phyloP scores from a whole-genome alignment of 2,113 vertebrate genomes.

The Datnioides undecimradiatus region DNA sequence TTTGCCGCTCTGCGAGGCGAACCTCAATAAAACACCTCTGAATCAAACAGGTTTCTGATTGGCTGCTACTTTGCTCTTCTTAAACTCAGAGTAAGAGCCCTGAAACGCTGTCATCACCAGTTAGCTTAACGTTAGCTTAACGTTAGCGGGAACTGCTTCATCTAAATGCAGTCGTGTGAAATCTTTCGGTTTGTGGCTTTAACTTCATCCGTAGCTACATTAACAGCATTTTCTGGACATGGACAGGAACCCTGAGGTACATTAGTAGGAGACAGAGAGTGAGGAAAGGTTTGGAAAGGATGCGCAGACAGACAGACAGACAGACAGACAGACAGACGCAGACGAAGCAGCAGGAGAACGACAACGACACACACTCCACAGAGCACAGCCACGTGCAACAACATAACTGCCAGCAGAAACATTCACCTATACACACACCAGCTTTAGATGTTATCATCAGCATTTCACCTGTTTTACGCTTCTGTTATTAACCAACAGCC shows the following conservation, averaged over 20 bases:
- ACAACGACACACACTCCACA: conserved; percentile 14
- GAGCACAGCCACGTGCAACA: conserved; percentile 3
- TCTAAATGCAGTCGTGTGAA: neutral
- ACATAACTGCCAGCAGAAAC: conserved; percentile 21
- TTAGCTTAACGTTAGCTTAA: neutral
- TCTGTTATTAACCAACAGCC: neutral
- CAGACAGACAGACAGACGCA: conserved; percentile 30
- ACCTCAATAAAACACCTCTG: neutral
- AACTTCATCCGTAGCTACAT: too few species aligned
- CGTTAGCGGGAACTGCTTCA: too few species aligned
- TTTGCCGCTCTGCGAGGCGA: neutral
- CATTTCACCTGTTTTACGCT: neutral
- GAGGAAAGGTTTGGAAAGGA: conserved; percentile 75
- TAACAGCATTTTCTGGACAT: neutral
- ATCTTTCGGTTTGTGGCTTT: neutral
- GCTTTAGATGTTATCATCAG: neutral
- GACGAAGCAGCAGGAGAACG: conserved; percentile 32
- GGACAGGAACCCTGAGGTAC: conserved; percentile 69
- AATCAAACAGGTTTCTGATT: neutral
- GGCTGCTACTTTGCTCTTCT: neutral
- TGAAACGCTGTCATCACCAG: too few species aligned
- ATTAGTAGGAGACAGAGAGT: conserved; percentile 56
- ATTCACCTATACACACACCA: neutral
- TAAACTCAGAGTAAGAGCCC: neutral
- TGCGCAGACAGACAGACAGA: conserved; percentile 71